Percentiles rank a stretch among this genome's conserved stretches.
Conservation (phyloP, 2,113 vertebrate genomes). For the Tympanuchus pallidicinctus region DNA sequence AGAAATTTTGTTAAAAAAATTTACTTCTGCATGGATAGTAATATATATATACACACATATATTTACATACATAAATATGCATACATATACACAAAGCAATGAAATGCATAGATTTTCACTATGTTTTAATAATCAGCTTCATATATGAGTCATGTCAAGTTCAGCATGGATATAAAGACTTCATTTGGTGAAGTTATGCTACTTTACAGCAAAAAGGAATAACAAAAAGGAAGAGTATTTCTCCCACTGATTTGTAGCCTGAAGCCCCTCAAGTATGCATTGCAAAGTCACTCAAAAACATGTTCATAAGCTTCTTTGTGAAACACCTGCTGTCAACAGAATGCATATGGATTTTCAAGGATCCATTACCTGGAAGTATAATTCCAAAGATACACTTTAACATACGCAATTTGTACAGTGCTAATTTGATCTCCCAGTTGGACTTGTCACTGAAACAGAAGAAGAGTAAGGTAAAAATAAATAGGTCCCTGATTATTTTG, state of each 20-base stretch:
- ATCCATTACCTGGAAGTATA: not conserved
- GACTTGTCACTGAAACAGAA: not conserved
- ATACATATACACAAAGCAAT: not conserved
- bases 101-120: not conserved
- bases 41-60: not conserved
- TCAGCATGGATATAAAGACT: not conserved
- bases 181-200: not conserved
- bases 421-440: not conserved
- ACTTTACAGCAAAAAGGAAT: not conserved
- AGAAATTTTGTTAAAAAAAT: not conserved
- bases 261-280: not conserved
- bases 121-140: not conserved
- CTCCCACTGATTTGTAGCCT: not conserved
- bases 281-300: not conserved
- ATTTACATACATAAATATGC: not conserved
- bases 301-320: not conserved
- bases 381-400: not conserved
- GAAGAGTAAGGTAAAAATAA: not conserved
- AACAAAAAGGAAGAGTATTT: not conserved
- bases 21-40: not conserved
- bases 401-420: not conserved
- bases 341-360: not conserved
- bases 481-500: not conserved
- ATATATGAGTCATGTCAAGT: not conserved
- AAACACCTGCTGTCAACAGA: constrained; percentile 24